These are phyloP conservation scores for Stigmatopora nigra DNA, from an alignment of 2,113 vertebrate genomes.

Conservation along the genomic window DNA sequence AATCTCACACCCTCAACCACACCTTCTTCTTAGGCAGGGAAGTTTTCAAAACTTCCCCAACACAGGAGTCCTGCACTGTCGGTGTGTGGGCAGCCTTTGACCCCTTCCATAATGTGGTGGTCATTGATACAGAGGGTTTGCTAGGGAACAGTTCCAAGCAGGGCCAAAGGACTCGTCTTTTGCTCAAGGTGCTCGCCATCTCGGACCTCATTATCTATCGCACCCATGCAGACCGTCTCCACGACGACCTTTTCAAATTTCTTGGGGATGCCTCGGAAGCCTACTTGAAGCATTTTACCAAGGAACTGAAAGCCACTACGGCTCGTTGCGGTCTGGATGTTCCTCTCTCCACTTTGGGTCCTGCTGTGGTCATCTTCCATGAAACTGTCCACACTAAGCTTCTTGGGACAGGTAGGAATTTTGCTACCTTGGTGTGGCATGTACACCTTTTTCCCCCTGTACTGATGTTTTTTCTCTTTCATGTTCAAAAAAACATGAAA, in stretches of 20 bases:
- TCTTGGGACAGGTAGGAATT: constrained; percentile 83
- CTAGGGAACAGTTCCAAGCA: constrained; percentile 91
- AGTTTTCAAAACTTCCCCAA: constrained; percentile 94
- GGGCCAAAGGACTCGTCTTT: constrained; percentile 91
- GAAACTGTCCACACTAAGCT: constrained; percentile 97
- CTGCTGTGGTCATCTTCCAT: constrained; percentile 96
- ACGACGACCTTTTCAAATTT: constrained; percentile 99
- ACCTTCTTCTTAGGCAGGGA: constrained; percentile 95
- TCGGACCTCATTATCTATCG: constrained; percentile 97
- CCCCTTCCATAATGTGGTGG: constrained; percentile 84
- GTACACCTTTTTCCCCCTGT: too few relatives aligned
- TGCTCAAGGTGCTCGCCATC: constrained; percentile 94
- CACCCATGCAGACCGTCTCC: constrained; percentile 93
- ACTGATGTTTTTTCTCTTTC: too few relatives aligned
- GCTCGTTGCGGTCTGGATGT: constrained; percentile 94
- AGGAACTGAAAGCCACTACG: constrained; percentile 94
- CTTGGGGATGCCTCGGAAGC: constrained; percentile 94
- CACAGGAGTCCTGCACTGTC: constrained; percentile 95
- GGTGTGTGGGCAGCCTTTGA: constrained; percentile 96
- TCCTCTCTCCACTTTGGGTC: constrained; percentile 91
- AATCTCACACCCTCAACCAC: constrained; percentile 97
- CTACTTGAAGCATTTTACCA: constrained; percentile 96
- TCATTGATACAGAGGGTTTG: constrained; percentile 94
- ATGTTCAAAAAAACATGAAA: too few relatives aligned
- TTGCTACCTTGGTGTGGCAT: constrained; percentile 51